Conservation (phyloP, 2,888 invertebrate genomes). For the Xylocampa areola region DNA sequence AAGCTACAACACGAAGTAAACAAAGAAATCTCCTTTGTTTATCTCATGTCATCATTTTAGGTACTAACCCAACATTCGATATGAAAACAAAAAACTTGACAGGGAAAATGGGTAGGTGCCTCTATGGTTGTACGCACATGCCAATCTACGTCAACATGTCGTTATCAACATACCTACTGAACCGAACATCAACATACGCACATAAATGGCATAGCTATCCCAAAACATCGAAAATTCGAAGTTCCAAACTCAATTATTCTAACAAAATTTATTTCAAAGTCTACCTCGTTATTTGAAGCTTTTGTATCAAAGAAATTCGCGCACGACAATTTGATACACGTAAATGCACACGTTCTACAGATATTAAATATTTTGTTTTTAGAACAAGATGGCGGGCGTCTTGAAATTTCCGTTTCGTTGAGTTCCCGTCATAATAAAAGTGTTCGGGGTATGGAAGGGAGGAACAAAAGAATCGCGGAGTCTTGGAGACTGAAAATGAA, state of each 20-base stretch:
- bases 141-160: background rate
- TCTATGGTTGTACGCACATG: background rate
- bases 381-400: slow-evolving; percentile 22
- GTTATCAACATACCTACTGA: background rate
- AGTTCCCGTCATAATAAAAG: slow-evolving; percentile 45
- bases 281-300: slow-evolving; percentile 30
- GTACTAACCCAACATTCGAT: background rate
- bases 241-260: slow-evolving; percentile 37
- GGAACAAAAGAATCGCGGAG: slow-evolving; percentile 25
- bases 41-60: too few species aligned
- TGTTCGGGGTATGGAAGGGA: slow-evolving; percentile 22
- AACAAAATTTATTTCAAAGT: slow-evolving; percentile 34
- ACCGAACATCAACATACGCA: background rate
- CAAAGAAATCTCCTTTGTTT: too few species aligned
- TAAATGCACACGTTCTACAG: slow-evolving; percentile 35
- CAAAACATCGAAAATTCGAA: slow-evolving; percentile 13
- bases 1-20: too few species aligned
- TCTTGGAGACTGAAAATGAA: slow-evolving; percentile 20
- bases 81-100: background rate
- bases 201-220: too few species aligned
- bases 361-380: slow-evolving; percentile 37
- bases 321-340: slow-evolving; percentile 43
- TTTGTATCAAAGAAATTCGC: slow-evolving; percentile 43
- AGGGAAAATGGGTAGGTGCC: background rate
- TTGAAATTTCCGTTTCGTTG: slow-evolving; percentile 46